Evolutionary conservation across 2,888 invertebrate species (phyloP).

Genomic region (Ormyrus nitidulus): DNA sequence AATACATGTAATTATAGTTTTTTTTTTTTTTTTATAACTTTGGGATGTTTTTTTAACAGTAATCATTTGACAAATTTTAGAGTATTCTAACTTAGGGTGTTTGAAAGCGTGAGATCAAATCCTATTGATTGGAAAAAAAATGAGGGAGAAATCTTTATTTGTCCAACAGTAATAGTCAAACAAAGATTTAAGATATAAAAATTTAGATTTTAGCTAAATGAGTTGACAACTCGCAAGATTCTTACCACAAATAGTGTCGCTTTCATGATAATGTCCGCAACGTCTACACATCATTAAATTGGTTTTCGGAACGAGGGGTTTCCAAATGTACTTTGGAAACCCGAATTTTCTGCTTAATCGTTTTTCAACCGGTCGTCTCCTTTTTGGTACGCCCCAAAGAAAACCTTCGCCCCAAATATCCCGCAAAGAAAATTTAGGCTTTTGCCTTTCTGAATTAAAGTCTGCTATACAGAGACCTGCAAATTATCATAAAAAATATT

Average conservation of each 20-base stretch:
- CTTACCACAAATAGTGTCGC: conserved; percentile 88
- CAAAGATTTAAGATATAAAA: neutral
- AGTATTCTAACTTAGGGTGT: no score
- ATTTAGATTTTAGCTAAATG: neutral
- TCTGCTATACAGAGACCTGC: conserved; percentile 30
- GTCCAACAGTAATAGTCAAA: no score
- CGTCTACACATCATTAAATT: conserved; percentile 85
- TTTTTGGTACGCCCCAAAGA: conserved; percentile 89
- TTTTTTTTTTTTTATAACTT: no score
- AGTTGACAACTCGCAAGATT: conserved; percentile 54
- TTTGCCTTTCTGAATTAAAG: conserved; percentile 11
- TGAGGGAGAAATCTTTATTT: no score
- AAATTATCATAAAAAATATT: conserved; percentile 1
- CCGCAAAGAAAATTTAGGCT: conserved; percentile 77
- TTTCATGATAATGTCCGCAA: conserved; percentile 91
- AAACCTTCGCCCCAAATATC: conserved; percentile 85
- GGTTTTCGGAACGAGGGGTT: conserved; percentile 83
- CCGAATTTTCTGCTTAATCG: conserved; percentile 86
- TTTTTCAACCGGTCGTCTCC: conserved; percentile 86
- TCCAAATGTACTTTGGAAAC: conserved; percentile 80
- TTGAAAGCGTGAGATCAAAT: no score
- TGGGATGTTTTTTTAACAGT: no score
- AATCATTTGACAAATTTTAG: no score
- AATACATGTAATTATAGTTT: neutral
- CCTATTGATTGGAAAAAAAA: no score